A percentile compares a stretch with the other conserved stretches of the same genome.
Conservation (phyloP, 2,797 vertebrate genomes). For the Periparus ater region DNA sequence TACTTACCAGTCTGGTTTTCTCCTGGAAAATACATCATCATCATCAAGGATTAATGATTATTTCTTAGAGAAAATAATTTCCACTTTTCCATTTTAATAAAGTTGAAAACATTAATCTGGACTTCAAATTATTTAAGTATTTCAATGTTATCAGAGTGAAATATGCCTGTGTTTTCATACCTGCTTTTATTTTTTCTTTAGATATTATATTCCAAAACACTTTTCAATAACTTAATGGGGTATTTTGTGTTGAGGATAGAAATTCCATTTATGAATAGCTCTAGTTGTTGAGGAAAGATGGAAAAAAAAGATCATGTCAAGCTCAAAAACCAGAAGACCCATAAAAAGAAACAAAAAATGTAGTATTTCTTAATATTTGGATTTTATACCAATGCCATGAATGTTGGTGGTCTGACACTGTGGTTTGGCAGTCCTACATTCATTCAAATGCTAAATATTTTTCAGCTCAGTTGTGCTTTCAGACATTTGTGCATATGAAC, state of each 20-base stretch:
- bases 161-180: neutral
- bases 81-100: neutral
- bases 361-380: constrained; percentile 51
- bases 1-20: neutral
- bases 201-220: neutral
- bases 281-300: constrained; percentile 19
- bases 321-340: constrained; percentile 45
- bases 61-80: neutral
- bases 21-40: neutral
- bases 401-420: constrained; percentile 58
- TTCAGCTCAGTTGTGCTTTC: constrained; percentile 9
- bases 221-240: neutral
- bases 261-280: constrained; percentile 47
- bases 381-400: constrained; percentile 32
- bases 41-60: neutral
- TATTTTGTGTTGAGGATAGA: constrained; percentile 9
- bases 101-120: neutral
- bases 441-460: constrained; percentile 56
- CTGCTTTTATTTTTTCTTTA: neutral
- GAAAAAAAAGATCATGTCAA: constrained; percentile 35
- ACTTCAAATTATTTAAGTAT: neutral
- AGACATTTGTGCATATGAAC: constrained; percentile 3
- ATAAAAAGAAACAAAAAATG: constrained; percentile 49
- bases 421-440: constrained; percentile 51
- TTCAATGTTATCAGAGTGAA: neutral